Conservation (phyloP, 2,888 invertebrate genomes). For the Acrobeloides nanus region DNA sequence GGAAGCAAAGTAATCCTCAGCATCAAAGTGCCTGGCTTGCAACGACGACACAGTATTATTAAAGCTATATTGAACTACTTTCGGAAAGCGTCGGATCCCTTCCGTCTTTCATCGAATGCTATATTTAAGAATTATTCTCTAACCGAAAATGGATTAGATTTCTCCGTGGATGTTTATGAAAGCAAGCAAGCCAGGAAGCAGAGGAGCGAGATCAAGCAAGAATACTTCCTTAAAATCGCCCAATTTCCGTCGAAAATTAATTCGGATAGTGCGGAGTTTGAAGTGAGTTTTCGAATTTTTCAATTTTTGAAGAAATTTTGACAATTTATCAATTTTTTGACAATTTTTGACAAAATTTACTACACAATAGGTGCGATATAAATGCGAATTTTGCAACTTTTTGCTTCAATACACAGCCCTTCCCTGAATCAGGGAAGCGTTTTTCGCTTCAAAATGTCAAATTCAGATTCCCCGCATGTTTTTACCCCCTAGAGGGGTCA, state of each 20-base stretch:
- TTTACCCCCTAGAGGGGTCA: too few relatives aligned
- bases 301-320: too few relatives aligned
- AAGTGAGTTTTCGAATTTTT: too few relatives aligned
- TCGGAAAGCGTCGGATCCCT: conserved; percentile 49
- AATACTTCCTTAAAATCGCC: conserved; percentile 42
- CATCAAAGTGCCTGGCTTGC: conserved; percentile 47
- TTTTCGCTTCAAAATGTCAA: too few relatives aligned
- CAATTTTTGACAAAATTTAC: background rate
- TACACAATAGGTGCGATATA: conserved; percentile 2
- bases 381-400: too few relatives aligned
- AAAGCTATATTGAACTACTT: conserved; percentile 36
- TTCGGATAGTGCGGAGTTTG: conserved; percentile 50
- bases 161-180: conserved; percentile 42
- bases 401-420: too few relatives aligned
- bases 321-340: too few relatives aligned
- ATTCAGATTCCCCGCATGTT: too few relatives aligned
- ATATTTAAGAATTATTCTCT: conserved; percentile 41
- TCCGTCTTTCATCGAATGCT: conserved; percentile 44
- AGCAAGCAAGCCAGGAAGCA: conserved; percentile 34
- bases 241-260: conserved; percentile 45
- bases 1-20: conserved; percentile 44
- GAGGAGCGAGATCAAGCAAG: conserved; percentile 35
- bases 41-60: conserved; percentile 35
- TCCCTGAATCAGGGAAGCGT: too few relatives aligned
- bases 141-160: conserved; percentile 33